Base-by-base conservation (phyloP, 92 coral and sea anemone species). In the Heteractis magnifica region DNA sequence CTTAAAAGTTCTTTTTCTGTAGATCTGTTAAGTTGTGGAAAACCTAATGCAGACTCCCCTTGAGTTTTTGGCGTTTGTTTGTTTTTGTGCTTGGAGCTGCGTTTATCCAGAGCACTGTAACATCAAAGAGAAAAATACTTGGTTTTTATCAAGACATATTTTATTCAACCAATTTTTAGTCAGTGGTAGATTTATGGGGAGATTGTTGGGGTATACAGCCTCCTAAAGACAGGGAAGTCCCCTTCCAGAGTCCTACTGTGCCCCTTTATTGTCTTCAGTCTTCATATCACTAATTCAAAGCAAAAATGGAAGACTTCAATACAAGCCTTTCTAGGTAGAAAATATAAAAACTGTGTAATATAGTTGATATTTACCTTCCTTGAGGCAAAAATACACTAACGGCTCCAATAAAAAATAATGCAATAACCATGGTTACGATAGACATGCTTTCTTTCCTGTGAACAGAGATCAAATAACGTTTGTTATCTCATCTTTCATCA, bases 371-470 rank as follows among this genome's bases (percentile, higher is more conserved):
- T 94, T 82, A 95, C 98, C 90, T 90, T 50, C 81, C 87, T 62
- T 85, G 78, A 10, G 98, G 99, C 19, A 94, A 76, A n/a, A 91
- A 62, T 65, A 77, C 79, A 72, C 96, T 89, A 60, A 94, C 81
- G 79, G 90, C 78, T 10, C 93, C 89, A 59, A 94, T 85, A 72
- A 94, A 84, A 58, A 87, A 79, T 52, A 97, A 41, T 1, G 92
- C 92, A 26, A 91, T 26, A 26, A 92, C 71, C 86, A 97, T 75
- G n/a, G 97, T 92, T 74, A 92, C 19, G 14, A 93, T 72, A 13
- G 99, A 90, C 51, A 92, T 50, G 52, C 87, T 86, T 75, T 93
- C 97, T 60, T 89, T 94, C 87, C 99, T 97, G 80, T 14, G 53
- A 71, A 52, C 59, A 76, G 70, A 48, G 15, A 82, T 19, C 18